phyloP scores from a whole-genome alignment of 2,113 vertebrate species.

The Acanthochromis polyacanthus region DNA sequence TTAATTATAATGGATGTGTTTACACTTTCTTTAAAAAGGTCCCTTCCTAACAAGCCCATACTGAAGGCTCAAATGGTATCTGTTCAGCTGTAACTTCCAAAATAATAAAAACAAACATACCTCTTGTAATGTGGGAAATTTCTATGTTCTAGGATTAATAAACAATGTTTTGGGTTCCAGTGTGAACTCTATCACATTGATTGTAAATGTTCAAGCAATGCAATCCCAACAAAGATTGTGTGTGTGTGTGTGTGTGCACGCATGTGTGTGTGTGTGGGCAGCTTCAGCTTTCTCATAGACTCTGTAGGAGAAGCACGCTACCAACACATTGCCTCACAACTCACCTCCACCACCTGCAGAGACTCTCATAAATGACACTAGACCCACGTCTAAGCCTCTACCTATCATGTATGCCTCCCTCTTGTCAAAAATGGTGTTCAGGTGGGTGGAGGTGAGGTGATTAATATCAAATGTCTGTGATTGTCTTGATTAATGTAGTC shows the following conservation, averaged over 20 bases:
- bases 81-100: not conserved
- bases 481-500: not conserved
- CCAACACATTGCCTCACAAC: slow-evolving; percentile 1
- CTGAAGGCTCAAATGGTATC: not conserved
- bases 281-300: slow-evolving; percentile 8
- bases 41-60: slow-evolving; percentile 10
- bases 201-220: not conserved
- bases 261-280: not conserved
- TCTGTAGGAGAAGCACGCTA: slow-evolving; percentile 7
- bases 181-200: not conserved
- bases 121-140: not conserved
- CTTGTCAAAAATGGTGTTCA: not conserved
- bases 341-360: slow-evolving; percentile 22
- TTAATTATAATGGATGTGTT: slow-evolving; percentile 36
- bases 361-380: slow-evolving; percentile 32
- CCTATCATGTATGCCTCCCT: not conserved
- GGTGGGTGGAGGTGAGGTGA: not conserved
- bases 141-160: not conserved
- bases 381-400: slow-evolving; percentile 16
- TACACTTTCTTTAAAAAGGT: slow-evolving; percentile 45
- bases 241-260: too few species aligned
- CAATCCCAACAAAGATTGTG: slow-evolving; percentile 10
- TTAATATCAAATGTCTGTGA: not conserved
- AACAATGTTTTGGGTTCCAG: not conserved
- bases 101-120: not conserved